A percentile compares a stretch with the other conserved stretches of the same genome.
These are phyloP conservation scores for Machaerirhynchus nigripectus DNA, from an alignment of 2,113 vertebrate genomes.

Conservation along the genomic window DNA sequence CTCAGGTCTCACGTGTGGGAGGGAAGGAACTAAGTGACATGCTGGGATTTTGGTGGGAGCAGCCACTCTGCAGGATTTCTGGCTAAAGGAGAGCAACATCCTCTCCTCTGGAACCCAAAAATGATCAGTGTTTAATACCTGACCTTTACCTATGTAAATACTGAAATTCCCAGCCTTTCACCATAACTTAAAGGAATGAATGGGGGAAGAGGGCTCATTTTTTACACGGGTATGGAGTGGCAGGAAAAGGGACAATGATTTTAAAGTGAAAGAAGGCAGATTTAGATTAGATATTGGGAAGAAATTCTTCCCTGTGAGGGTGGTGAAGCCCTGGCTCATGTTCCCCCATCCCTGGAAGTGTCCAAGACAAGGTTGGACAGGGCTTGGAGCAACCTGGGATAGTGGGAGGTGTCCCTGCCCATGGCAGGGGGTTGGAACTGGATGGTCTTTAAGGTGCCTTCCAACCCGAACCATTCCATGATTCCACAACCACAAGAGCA, in stretches of 20 bases:
- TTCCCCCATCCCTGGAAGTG: not conserved
- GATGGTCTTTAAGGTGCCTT: not conserved
- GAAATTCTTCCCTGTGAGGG: not conserved
- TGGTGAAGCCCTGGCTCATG: not conserved
- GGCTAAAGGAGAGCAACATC: not conserved
- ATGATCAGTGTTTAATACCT: not conserved
- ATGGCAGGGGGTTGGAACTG: fast-evolving
- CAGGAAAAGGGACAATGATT: not conserved
- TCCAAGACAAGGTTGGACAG: fast-evolving
- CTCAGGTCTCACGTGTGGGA: fast-evolving
- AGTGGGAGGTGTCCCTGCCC: not conserved
- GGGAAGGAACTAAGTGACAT: fast-evolving
- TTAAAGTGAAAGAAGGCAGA: not conserved
- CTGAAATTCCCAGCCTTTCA: not conserved
- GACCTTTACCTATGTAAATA: not conserved
- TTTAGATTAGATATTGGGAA: not conserved
- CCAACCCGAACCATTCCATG: not conserved
- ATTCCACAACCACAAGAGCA: not conserved
- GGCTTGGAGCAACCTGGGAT: fast-evolving
- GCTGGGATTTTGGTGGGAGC: not conserved
- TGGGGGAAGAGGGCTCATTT: not conserved
- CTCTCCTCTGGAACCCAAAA: not conserved
- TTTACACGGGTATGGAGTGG: not conserved
- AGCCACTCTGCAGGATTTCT: not conserved
- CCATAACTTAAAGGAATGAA: too few species aligned